These are phyloP conservation scores for Agapornis canus DNA, from an alignment of 2,797 vertebrate genomes.

Conservation along the genomic window DNA sequence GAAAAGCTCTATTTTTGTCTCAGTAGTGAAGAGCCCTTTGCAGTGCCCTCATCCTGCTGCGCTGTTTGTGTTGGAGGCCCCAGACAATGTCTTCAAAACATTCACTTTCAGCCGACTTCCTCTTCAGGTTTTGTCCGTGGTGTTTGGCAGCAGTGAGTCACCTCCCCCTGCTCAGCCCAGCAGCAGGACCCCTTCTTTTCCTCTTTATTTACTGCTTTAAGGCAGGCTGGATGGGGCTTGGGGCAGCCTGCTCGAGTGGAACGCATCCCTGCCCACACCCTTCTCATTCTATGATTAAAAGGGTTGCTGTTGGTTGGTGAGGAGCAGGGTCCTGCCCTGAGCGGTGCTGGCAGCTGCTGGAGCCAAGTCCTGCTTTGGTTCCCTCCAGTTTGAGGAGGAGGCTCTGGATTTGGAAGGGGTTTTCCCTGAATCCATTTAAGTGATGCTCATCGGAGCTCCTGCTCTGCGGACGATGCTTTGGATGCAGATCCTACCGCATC, in stretches of 20 bases:
- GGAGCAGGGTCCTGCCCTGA: not conserved
- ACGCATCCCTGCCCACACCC: not conserved
- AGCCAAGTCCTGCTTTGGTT: not conserved
- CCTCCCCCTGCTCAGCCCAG: not conserved
- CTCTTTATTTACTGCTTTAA: not conserved
- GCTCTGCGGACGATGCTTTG: accelerated
- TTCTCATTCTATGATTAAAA: not conserved
- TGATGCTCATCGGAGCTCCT: not conserved
- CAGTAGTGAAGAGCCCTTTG: not conserved
- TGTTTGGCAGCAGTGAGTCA: not conserved
- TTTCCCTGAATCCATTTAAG: not conserved
- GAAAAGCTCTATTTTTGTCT: slow-evolving; percentile 22
- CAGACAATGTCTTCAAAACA: not conserved
- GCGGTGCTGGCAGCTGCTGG: not conserved
- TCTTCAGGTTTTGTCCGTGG: not conserved
- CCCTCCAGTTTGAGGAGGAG: not conserved
- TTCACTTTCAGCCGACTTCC: slow-evolving; percentile 5
- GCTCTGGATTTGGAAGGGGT: not conserved
- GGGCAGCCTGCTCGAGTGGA: not conserved
- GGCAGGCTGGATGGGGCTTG: not conserved
- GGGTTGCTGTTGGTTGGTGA: accelerated
- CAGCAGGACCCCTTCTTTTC: not conserved
- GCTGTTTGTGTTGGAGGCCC: slow-evolving; percentile 17
- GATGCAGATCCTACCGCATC: not conserved
- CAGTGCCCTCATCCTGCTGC: not conserved